A percentile compares a stretch with the other conserved stretches of the same genome.
Evolutionary conservation across 2,888 invertebrate genomes (phyloP).

Genomic region (Zaprionus lineosus): DNA sequence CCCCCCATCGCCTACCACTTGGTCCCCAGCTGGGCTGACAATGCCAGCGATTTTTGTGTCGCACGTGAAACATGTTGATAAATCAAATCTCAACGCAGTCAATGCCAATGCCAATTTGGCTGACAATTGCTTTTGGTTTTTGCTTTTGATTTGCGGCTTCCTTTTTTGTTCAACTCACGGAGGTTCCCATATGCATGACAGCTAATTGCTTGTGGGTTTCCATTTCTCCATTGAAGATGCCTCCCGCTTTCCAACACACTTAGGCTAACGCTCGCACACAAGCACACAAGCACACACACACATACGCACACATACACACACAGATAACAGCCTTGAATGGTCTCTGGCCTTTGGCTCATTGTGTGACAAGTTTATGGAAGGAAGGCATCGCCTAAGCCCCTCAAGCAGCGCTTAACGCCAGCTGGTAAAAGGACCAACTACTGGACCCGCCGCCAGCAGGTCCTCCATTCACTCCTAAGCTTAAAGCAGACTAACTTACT

Average conservation of each 20-base stretch:
- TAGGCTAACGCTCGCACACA: too few species aligned
- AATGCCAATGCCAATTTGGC: constrained; percentile 75
- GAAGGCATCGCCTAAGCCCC: constrained; percentile 54
- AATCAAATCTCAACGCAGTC: constrained; percentile 74
- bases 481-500: background rate
- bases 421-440: constrained; percentile 26
- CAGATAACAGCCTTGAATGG: too few species aligned
- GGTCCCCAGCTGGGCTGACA: constrained; percentile 67
- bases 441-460: background rate
- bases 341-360: background rate
- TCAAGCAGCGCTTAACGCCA: constrained; percentile 61
- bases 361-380: constrained; percentile 50
- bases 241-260: background rate
- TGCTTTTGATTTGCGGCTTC: constrained; percentile 55
- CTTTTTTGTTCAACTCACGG: constrained; percentile 5
- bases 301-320: background rate
- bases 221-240: background rate
- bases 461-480: background rate
- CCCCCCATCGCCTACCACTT: constrained; percentile 1
- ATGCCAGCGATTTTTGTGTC: constrained; percentile 54
- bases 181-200: constrained; percentile 38
- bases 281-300: background rate
- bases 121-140: constrained; percentile 71
- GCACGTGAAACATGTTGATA: constrained; percentile 75
- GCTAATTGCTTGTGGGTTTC: constrained; percentile 57